Evolutionary conservation across 2,797 vertebrate species (phyloP).

Genomic region (Sebastes steindachneri): DNA sequence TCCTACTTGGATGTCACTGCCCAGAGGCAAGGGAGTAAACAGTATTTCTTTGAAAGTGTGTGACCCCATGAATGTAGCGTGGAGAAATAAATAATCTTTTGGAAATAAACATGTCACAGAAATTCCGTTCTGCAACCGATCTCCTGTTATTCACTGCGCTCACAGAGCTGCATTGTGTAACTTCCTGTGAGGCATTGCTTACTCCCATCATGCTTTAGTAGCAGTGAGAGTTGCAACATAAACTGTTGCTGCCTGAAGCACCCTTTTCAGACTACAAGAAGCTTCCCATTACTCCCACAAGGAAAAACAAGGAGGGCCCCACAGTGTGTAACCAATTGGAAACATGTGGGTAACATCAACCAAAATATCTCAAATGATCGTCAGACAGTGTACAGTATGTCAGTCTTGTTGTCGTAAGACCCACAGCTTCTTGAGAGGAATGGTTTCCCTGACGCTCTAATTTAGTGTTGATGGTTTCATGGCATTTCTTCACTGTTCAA

Average conservation of each 20-base stretch:
- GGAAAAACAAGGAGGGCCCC: not conserved
- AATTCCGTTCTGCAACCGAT: constrained; percentile 5
- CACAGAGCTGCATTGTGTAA: constrained; percentile 37
- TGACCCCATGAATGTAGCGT: not conserved
- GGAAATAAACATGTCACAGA: constrained; percentile 28
- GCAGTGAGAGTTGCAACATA: constrained; percentile 33
- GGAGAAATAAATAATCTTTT: constrained; percentile 30
- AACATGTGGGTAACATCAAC: constrained; percentile 34
- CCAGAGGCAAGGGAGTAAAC: not conserved
- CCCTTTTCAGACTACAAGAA: not conserved
- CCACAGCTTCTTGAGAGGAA: not conserved
- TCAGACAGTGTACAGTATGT: not conserved
- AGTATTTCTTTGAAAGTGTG: not conserved
- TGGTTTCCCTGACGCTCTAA: not conserved
- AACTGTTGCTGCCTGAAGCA: constrained; percentile 22
- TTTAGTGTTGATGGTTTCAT: not conserved
- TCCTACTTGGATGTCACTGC: not conserved
- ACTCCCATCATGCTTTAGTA: constrained; percentile 26
- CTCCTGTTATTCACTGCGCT: constrained; percentile 26
- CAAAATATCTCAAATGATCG: not conserved
- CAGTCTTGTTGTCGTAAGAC: not conserved
- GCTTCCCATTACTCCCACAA: constrained; percentile 21
- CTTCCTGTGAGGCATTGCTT: constrained; percentile 40
- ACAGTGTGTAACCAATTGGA: not conserved
- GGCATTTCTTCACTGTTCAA: not conserved